phyloP scores from a whole-genome alignment of 2,888 invertebrate genomes.

The Synergus laeviventris region DNA sequence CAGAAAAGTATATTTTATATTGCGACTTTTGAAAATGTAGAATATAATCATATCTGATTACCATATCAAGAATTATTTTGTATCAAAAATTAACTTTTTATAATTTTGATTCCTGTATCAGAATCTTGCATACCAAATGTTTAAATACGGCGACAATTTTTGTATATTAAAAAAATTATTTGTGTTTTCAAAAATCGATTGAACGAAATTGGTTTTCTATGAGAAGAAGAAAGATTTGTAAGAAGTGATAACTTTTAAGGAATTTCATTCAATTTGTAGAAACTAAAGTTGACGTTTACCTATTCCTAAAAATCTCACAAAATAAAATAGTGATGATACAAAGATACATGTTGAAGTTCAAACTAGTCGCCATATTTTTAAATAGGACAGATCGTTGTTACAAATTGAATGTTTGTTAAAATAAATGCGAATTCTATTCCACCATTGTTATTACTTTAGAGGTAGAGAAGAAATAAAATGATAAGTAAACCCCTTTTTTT shows the following conservation, averaged over 20 bases:
- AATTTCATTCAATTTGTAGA: background rate
- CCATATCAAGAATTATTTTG: slow-evolving; percentile 5
- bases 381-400: slow-evolving; percentile 11
- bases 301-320: background rate
- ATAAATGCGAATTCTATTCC: slow-evolving; percentile 29
- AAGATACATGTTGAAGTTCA: slow-evolving; percentile 20
- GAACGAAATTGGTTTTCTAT: background rate
- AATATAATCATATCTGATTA: background rate
- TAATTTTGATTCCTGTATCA: background rate
- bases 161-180: too few relatives aligned
- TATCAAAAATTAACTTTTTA: background rate
- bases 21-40: background rate
- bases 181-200: too few relatives aligned
- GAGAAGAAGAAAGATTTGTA: background rate
- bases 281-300: background rate
- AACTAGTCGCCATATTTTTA: slow-evolving; percentile 10
- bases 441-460: background rate
- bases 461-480: background rate
- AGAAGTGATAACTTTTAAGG: background rate
- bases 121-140: too few relatives aligned
- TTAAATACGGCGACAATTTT: too few relatives aligned
- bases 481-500: background rate
- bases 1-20: background rate
- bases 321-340: background rate
- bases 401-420: slow-evolving; percentile 32